These are phyloP conservation scores for Oreamnos americanus DNA, from an alignment of 2,113 vertebrate species.

Conservation along the genomic window DNA sequence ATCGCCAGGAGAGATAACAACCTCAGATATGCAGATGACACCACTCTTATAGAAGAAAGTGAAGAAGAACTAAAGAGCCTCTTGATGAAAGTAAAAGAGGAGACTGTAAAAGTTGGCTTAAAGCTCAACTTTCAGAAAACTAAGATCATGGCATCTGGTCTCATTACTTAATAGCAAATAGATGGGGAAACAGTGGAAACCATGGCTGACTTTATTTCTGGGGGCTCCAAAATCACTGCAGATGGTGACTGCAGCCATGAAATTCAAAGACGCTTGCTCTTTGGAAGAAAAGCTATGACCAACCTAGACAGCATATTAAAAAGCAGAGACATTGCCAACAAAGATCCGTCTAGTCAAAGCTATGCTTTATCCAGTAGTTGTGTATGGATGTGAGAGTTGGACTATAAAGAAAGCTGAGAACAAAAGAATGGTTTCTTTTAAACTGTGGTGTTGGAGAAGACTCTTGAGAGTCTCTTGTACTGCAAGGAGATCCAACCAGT, in stretches of 20 bases:
- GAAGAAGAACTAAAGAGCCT: neutral
- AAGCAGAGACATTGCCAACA: neutral
- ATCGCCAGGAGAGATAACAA: neutral
- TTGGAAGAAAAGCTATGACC: neutral
- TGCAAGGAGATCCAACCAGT: neutral
- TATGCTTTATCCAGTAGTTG: neutral
- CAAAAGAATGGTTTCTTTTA: neutral
- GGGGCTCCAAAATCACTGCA: neutral
- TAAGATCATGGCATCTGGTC: neutral
- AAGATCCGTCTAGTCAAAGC: neutral
- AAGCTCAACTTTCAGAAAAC: neutral
- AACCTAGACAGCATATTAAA: neutral
- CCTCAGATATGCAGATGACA: neutral
- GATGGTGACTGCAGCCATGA: neutral
- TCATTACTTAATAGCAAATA: neutral
- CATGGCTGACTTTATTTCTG: neutral
- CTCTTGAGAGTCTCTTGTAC: neutral
- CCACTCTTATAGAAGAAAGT: neutral
- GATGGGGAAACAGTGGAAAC: neutral
- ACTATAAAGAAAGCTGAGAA: neutral
- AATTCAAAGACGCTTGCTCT: neutral
- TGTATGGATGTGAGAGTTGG: neutral
- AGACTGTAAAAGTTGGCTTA: neutral
- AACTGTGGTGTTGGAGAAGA: neutral
- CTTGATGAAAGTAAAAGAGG: neutral